phyloP scores from a whole-genome alignment of 2,888 invertebrate genomes.

The Julus scandinavius region DNA sequence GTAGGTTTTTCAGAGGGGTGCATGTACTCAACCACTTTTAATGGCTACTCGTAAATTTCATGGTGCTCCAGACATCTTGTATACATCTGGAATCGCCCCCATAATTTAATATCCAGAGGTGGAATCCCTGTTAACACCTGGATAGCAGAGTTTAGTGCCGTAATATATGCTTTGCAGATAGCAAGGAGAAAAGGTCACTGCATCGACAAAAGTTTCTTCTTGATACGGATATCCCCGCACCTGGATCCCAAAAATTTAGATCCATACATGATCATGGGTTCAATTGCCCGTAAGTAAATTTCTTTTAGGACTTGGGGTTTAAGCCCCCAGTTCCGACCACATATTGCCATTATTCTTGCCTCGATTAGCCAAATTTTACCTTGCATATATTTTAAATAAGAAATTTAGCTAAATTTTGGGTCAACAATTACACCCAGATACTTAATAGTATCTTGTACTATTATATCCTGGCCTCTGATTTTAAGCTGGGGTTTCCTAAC shows the following conservation, averaged over 20 bases:
- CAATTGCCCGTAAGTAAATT: not conserved
- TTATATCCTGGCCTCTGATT: too few species aligned
- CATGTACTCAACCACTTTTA: too few species aligned
- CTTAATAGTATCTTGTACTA: too few species aligned
- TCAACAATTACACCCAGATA: not conserved
- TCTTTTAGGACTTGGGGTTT: not conserved
- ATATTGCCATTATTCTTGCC: not conserved
- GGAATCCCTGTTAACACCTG: not conserved
- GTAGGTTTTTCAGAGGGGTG: not conserved
- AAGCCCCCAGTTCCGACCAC: not conserved
- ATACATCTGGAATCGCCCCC: not conserved
- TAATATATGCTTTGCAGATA: not conserved
- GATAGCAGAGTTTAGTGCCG: not conserved
- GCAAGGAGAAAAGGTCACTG: not conserved
- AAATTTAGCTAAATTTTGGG: not conserved
- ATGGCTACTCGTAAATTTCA: not conserved
- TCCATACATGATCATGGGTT: not conserved
- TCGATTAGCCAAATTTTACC: not conserved
- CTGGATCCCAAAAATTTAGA: not conserved
- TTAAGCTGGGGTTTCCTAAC: not conserved
- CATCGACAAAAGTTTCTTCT: not conserved
- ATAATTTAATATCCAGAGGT: not conserved
- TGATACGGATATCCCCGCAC: not conserved
- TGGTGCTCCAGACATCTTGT: rapidly evolving
- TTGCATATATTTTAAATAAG: not conserved